phyloP scores from a whole-genome alignment of 2,888 invertebrate genomes.

The Heliconius aoede region DNA sequence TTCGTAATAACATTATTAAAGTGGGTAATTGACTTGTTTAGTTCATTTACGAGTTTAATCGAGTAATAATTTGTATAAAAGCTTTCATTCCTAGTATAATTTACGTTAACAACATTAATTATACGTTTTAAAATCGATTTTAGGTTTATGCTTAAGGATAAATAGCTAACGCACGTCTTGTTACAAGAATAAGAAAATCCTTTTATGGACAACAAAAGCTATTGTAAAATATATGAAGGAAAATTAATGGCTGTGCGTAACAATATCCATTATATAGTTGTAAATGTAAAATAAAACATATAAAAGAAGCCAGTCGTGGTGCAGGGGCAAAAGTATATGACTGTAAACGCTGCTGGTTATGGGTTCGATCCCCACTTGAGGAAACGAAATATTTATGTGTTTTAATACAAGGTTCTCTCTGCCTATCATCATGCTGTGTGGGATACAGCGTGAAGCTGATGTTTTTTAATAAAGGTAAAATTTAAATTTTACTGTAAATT shows the following conservation, averaged over 20 bases:
- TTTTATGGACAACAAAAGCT: neutral
- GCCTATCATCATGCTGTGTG: too few relatives aligned
- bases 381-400: too few relatives aligned
- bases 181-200: neutral
- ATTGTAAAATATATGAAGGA: conserved; percentile 2
- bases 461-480: neutral
- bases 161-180: neutral
- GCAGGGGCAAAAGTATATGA: too few relatives aligned
- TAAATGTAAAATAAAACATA: neutral
- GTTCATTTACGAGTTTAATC: conserved; percentile 10
- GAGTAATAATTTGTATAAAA: conserved; percentile 8
- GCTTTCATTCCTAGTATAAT: neutral
- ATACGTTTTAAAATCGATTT: neutral
- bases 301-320: too few relatives aligned
- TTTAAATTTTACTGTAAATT: neutral
- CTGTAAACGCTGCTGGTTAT: too few relatives aligned
- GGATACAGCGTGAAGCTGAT: too few relatives aligned
- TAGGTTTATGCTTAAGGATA: neutral
- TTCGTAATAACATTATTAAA: conserved; percentile 20
- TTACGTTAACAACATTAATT: neutral
- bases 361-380: too few relatives aligned
- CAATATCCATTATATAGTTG: neutral
- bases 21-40: conserved; percentile 22
- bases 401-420: too few relatives aligned
- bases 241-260: neutral